These are phyloP conservation scores for Caranx melampygus DNA, from an alignment of 2,113 vertebrate species.

Conservation along the genomic window DNA sequence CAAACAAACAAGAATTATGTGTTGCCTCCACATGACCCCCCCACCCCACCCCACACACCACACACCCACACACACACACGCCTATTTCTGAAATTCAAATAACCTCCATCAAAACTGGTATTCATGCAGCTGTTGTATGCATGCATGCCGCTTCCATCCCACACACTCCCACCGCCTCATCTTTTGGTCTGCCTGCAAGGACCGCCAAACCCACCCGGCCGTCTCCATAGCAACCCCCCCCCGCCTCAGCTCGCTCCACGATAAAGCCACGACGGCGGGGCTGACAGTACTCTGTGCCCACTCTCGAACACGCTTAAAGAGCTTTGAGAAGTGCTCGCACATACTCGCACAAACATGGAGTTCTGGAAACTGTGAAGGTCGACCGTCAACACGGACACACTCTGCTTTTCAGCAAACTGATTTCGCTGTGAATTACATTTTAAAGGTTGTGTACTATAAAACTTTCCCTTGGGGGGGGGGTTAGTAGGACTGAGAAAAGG, in stretches of 20 bases:
- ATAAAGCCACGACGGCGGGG: background rate
- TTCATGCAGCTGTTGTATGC: conserved; percentile 39
- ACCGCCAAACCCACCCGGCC: background rate
- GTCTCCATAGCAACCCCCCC: conserved; percentile 68
- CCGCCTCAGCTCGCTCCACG: conserved; percentile 4
- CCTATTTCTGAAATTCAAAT: conserved; percentile 26
- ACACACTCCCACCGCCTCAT: conserved; percentile 56
- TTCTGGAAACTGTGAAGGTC: conserved; percentile 38
- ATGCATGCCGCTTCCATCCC: conserved; percentile 39
- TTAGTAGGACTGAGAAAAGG: background rate
- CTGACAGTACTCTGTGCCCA: conserved; percentile 37
- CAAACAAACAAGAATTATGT: background rate
- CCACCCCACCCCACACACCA: too few species aligned
- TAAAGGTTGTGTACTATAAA: conserved; percentile 16
- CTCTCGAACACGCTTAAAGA: conserved; percentile 23
- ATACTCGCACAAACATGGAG: conserved; percentile 2
- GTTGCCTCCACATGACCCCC: background rate
- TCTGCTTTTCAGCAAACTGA: conserved; percentile 25
- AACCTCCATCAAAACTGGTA: conserved; percentile 5
- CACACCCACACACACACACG: background rate
- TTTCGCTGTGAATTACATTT: conserved; percentile 35
- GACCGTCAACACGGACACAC: background rate
- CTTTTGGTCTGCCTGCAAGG: conserved; percentile 20
- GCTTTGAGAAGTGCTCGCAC: conserved; percentile 29
- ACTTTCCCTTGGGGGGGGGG: background rate